phyloP scores from a whole-genome alignment of 2,113 vertebrate species.

The Sapajus apella region DNA sequence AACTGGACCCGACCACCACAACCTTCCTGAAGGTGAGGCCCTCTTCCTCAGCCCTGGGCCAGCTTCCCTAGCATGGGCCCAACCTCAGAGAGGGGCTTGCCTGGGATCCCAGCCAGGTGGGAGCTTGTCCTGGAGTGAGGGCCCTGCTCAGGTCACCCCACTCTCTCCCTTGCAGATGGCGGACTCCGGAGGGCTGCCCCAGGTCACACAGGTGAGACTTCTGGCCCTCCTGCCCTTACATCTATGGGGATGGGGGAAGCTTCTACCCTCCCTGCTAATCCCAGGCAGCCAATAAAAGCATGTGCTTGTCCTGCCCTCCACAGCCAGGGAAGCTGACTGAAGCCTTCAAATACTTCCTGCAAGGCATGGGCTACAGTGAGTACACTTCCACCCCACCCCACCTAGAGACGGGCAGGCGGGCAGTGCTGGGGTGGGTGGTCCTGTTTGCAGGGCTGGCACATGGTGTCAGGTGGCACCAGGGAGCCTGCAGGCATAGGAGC shows the following conservation, averaged over 20 bases:
- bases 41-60: not conserved
- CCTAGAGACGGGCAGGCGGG: not conserved
- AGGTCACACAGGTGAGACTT: slow-evolving; percentile 95
- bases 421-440: not conserved
- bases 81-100: not conserved
- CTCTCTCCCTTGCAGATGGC: slow-evolving; percentile 91
- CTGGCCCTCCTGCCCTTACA: not conserved
- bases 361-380: slow-evolving; percentile 99
- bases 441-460: not conserved
- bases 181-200: slow-evolving; percentile 96
- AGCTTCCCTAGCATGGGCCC: not conserved
- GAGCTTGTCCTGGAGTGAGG: not conserved
- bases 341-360: slow-evolving; percentile 99
- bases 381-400: slow-evolving; percentile 47
- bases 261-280: no score
- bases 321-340: slow-evolving; percentile 98
- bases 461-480: not conserved
- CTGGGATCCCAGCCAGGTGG: rapidly evolving
- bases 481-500: not conserved
- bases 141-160: not conserved
- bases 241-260: not conserved
- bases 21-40: slow-evolving; percentile 95
- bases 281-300: not conserved
- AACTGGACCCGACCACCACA: slow-evolving; percentile 97
- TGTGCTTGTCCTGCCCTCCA: slow-evolving; percentile 35